These are phyloP conservation scores for Drosophila infuscata DNA, from an alignment of 2,888 invertebrate genomes.

Conservation along the genomic window DNA sequence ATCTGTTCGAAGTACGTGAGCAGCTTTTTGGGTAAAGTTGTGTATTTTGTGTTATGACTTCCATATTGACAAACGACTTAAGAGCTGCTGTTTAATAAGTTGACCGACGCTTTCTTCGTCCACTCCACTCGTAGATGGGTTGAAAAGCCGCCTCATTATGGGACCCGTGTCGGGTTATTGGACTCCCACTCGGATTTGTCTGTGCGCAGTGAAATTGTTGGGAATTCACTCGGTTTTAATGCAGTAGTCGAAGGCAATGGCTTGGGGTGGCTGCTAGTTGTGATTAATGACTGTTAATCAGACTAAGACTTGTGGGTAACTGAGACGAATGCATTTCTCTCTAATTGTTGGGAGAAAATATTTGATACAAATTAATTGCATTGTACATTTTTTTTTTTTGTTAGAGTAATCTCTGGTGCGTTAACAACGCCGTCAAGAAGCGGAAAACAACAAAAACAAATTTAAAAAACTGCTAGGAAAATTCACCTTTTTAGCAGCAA, in stretches of 20 bases:
- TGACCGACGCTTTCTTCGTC: conserved; percentile 56
- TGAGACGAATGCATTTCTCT: conserved; percentile 37
- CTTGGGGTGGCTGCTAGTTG: neutral
- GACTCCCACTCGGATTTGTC: conserved; percentile 22
- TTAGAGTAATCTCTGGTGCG: conserved; percentile 58
- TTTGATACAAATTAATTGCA: conserved; percentile 12
- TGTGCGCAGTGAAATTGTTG: conserved; percentile 26
- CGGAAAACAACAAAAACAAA: conserved; percentile 59
- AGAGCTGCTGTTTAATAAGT: conserved; percentile 41
- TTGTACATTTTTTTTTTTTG: neutral
- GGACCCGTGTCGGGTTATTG: conserved; percentile 24
- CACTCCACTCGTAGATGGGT: neutral
- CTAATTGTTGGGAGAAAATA: conserved; percentile 51
- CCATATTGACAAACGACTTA: conserved; percentile 61
- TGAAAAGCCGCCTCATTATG: conserved; percentile 40
- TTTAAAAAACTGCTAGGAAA: conserved; percentile 55
- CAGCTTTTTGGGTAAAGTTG: conserved; percentile 18
- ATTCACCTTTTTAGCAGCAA: conserved; percentile 75
- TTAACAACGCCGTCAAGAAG: conserved; percentile 63
- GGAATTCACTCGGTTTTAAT: conserved; percentile 2
- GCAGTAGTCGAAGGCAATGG: neutral
- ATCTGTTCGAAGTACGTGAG: conserved; percentile 25
- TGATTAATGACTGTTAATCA: conserved; percentile 57
- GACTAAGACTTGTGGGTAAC: conserved; percentile 54
- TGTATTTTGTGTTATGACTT: conserved; percentile 14